phyloP scores from a whole-genome alignment of 2,888 invertebrate genomes.

The Acleris cristana region DNA sequence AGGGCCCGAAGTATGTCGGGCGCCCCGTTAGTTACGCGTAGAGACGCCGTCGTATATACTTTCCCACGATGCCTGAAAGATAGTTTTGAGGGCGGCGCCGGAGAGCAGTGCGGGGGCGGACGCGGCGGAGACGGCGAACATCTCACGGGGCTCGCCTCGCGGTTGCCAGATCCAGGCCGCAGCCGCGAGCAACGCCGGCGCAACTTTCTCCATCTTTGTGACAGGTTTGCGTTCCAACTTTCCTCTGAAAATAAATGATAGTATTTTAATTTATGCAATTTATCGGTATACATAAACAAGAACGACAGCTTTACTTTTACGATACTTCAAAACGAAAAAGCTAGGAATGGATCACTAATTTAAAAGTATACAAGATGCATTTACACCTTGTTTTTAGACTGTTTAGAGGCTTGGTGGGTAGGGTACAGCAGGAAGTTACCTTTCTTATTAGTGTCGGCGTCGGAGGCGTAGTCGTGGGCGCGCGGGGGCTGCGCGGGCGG shows the following conservation, averaged over 20 bases:
- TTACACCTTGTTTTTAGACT: background rate
- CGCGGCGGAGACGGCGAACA: conserved; percentile 83
- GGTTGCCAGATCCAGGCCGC: conserved; percentile 85
- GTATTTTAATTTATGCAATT: conserved; percentile 18
- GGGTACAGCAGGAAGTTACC: conserved; percentile 59
- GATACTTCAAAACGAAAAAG: too few species aligned
- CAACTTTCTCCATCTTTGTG: conserved; percentile 89
- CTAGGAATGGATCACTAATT: too few species aligned
- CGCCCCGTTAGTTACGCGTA: conserved; percentile 82
- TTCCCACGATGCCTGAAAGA: conserved; percentile 79
- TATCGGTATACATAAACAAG: background rate
- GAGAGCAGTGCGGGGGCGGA: conserved; percentile 76
- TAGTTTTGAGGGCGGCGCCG: conserved; percentile 75
- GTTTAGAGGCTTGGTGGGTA: background rate
- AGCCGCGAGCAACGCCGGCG: conserved; percentile 88
- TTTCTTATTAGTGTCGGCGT: conserved; percentile 85
- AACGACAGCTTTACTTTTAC: background rate
- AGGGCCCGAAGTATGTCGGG: conserved; percentile 87
- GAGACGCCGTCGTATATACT: conserved; percentile 78
- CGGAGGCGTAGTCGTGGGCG: conserved; percentile 80
- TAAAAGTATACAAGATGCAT: conserved; percentile 6
- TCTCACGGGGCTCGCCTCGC: conserved; percentile 82
- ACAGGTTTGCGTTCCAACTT: conserved; percentile 89
- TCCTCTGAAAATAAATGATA: conserved; percentile 82
- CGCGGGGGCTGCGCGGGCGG: conserved; percentile 70